phyloP scores from a whole-genome alignment of 2,113 vertebrate species.

The Podocnemis expansa region DNA sequence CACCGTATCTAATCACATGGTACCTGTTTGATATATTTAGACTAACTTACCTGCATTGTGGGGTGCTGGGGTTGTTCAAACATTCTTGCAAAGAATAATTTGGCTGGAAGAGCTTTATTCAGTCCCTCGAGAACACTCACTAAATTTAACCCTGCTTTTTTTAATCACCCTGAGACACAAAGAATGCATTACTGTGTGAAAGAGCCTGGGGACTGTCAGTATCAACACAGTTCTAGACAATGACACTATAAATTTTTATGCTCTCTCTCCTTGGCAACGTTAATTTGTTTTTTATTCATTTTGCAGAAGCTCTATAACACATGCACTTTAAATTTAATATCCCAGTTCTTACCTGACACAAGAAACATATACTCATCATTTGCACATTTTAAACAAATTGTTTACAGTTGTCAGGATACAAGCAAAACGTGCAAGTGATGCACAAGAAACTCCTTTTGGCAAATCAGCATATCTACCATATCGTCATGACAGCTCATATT shows the following conservation, averaged over 20 bases:
- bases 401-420: neutral
- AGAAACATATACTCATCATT: neutral
- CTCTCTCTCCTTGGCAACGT: neutral
- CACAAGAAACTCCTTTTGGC: neutral
- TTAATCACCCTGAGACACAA: neutral
- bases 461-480: neutral
- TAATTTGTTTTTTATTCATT: neutral
- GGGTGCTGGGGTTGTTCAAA: neutral
- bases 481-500: neutral
- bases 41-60: neutral
- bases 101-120: neutral
- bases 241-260: neutral
- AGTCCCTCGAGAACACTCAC: neutral
- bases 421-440: neutral
- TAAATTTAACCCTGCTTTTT: neutral
- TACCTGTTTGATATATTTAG: no score
- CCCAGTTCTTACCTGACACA: neutral
- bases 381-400: neutral
- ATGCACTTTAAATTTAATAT: neutral
- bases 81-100: neutral
- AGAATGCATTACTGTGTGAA: neutral
- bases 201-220: neutral
- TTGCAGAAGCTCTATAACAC: neutral
- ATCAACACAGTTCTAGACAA: neutral
- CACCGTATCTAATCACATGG: no score